phyloP scores from a whole-genome alignment of 2,797 vertebrate species.

The Sebastes taczanowskii region DNA sequence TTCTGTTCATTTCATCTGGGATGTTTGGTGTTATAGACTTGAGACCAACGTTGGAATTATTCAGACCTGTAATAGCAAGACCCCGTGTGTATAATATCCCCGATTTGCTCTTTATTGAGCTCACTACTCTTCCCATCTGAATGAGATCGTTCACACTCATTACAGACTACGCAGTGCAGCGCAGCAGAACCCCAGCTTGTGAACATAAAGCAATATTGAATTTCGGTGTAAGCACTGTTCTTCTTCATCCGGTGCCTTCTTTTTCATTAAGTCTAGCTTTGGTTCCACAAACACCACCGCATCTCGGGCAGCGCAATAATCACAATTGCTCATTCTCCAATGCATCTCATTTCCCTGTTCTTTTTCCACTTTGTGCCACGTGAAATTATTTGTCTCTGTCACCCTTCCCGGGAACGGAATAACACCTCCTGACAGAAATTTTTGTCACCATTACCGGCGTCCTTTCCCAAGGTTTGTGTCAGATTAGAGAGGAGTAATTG shows the following conservation, averaged over 20 bases:
- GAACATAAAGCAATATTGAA: constrained; percentile 47
- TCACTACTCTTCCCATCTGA: constrained; percentile 22
- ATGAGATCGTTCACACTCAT: constrained; percentile 34
- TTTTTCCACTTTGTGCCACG: not conserved
- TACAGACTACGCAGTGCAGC: constrained; percentile 2
- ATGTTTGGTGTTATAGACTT: constrained; percentile 26
- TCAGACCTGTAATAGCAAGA: constrained; percentile 29
- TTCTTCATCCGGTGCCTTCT: constrained; percentile 14
- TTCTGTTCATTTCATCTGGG: constrained; percentile 16
- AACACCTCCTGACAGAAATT: constrained; percentile 26
- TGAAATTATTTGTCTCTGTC: constrained; percentile 30
- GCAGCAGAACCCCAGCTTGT: constrained; percentile 7
- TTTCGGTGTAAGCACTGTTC: constrained; percentile 31
- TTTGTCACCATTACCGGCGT: constrained; percentile 48
- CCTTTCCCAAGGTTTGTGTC: constrained; percentile 60
- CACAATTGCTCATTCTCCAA: constrained; percentile 28
- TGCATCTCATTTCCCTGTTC: constrained; percentile 46
- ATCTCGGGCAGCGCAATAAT: constrained; percentile 23
- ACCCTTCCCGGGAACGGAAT: constrained; percentile 14
- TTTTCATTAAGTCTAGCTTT: constrained; percentile 46
- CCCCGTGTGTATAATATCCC: constrained; percentile 21
- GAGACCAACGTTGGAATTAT: constrained; percentile 19
- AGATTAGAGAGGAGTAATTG: constrained; percentile 55
- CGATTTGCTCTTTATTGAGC: constrained; percentile 54
- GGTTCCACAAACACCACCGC: constrained; percentile 15